Evolutionary conservation across 2,888 invertebrate species (phyloP).

Genomic region (Platycheirus albimanus): DNA sequence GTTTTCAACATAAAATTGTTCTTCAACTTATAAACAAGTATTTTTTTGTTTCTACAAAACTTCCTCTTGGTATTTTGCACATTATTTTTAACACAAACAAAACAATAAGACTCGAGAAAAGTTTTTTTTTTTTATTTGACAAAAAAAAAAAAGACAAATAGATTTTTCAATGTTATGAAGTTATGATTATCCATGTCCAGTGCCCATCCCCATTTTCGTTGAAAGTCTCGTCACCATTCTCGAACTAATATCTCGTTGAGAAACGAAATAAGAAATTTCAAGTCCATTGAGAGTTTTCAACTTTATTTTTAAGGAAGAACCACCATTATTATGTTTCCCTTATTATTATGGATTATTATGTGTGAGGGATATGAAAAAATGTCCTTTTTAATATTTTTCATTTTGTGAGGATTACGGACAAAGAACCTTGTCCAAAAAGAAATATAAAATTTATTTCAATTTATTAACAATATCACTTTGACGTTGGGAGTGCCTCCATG

Average conservation of each 20-base stretch:
- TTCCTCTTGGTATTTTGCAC: constrained; percentile 49
- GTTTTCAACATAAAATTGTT: constrained; percentile 51
- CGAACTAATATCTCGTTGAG: constrained; percentile 48
- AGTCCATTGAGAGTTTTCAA: constrained; percentile 49
- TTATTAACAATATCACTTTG: too few relatives aligned
- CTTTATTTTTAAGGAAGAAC: constrained; percentile 34
- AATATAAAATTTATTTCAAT: constrained; percentile 21
- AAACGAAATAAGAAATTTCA: constrained; percentile 40
- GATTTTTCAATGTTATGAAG: constrained; percentile 68
- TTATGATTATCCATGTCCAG: constrained; percentile 57
- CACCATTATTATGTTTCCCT: constrained; percentile 47
- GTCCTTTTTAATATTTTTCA: constrained; percentile 13
- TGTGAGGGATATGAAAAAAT: background rate
- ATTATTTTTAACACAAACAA: constrained; percentile 57
- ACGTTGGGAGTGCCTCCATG: too few relatives aligned
- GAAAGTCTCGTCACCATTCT: constrained; percentile 28
- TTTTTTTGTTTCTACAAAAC: constrained; percentile 36
- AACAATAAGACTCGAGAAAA: constrained; percentile 51
- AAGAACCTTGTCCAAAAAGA: background rate
- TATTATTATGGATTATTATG: constrained; percentile 35
- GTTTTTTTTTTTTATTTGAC: constrained; percentile 39
- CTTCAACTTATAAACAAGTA: constrained; percentile 16
- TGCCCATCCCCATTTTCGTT: constrained; percentile 29
- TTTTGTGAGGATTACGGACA: constrained; percentile 2
- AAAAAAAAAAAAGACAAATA: constrained; percentile 67